These are phyloP conservation scores for Drosophila ohnishii DNA, from an alignment of 1,140 invertebrate species.

Conservation along the genomic window DNA sequence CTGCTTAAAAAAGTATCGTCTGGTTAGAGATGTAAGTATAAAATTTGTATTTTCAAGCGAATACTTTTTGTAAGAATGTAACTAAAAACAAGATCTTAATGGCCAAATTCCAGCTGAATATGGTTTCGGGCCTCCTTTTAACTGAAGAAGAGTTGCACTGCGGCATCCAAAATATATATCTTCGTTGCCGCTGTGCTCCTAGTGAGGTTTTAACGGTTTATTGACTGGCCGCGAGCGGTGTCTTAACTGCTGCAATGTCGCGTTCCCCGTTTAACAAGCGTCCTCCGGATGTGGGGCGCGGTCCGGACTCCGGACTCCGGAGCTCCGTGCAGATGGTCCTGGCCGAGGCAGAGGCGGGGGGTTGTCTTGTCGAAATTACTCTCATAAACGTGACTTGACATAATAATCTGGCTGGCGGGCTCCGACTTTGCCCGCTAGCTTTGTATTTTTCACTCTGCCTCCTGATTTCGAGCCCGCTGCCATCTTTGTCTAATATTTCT, in stretches of 20 bases:
- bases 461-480: constrained; percentile 27
- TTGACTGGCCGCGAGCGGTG: constrained; percentile 74
- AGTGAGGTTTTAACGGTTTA: constrained; percentile 77
- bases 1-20: background rate
- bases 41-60: background rate
- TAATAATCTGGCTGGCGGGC: constrained; percentile 77
- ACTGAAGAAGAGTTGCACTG: constrained; percentile 1
- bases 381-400: constrained; percentile 82
- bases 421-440: constrained; percentile 61
- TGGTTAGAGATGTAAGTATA: background rate
- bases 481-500: constrained; percentile 22
- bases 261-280: constrained; percentile 60
- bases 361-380: constrained; percentile 77
- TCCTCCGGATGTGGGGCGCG: constrained; percentile 38
- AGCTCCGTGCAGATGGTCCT: constrained; percentile 17
- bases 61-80: background rate
- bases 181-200: constrained; percentile 24
- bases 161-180: constrained; percentile 24
- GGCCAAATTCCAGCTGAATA: background rate
- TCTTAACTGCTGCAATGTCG: constrained; percentile 77
- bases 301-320: constrained; percentile 5
- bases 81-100: background rate
- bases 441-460: constrained; percentile 62
- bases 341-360: constrained; percentile 24
- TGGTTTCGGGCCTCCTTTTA: constrained; percentile 3